Percentiles rank a stretch among this genome's conserved stretches.
Evolutionary conservation across 2,888 invertebrate species (phyloP).

Genomic region (Agonopterix alstromeriana): DNA sequence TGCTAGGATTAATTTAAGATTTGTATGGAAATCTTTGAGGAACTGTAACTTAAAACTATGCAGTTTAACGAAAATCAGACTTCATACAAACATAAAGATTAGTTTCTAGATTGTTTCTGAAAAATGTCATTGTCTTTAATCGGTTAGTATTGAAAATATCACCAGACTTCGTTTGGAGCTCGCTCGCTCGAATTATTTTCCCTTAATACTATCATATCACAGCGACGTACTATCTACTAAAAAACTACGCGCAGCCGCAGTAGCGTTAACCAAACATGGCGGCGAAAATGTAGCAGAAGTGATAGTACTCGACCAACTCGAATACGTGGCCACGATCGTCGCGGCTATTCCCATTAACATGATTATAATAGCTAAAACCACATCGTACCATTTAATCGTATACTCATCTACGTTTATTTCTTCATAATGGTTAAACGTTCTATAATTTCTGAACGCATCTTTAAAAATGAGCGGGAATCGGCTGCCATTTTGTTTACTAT

Average conservation of each 20-base stretch:
- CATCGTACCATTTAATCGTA: constrained; percentile 59
- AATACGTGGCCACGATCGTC: constrained; percentile 82
- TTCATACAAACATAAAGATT: too few species aligned
- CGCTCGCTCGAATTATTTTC: too few species aligned
- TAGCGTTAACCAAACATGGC: constrained; percentile 83
- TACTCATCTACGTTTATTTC: constrained; percentile 32
- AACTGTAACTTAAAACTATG: too few species aligned
- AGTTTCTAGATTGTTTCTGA: too few species aligned
- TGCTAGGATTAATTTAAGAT: too few species aligned
- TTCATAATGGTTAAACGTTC: constrained; percentile 39
- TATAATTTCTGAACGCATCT: constrained; percentile 35
- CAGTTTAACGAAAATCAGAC: too few species aligned
- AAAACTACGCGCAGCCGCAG: constrained; percentile 58
- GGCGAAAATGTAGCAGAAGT: constrained; percentile 81
- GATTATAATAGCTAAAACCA: constrained; percentile 73
- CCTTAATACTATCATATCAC: too few species aligned
- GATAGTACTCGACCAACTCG: constrained; percentile 81
- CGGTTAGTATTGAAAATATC: too few species aligned
- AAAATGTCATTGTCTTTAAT: too few species aligned
- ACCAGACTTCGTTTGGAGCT: too few species aligned
- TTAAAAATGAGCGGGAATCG: constrained; percentile 32
- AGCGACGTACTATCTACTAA: constrained; percentile 11
- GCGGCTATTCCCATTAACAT: constrained; percentile 79
- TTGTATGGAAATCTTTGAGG: too few species aligned
- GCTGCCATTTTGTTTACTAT: constrained; percentile 5